A percentile compares a stretch with the other conserved stretches of the same genome.
Conservation (phyloP, 2,888 invertebrate genomes). For the Perizoma affinitatum region DNA sequence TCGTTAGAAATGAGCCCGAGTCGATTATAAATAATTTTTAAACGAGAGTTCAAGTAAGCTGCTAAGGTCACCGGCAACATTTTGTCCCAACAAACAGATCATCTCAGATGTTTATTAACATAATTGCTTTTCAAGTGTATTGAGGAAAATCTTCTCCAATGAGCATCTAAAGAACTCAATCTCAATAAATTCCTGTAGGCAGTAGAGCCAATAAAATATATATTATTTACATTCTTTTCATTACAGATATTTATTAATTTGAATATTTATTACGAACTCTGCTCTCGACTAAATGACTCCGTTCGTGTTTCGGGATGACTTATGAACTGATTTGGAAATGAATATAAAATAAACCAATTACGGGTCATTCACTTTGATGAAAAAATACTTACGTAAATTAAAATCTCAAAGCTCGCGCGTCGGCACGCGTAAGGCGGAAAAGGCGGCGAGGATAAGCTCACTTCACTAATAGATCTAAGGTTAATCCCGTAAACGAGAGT, state of each 20-base stretch:
- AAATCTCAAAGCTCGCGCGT: constrained; percentile 10
- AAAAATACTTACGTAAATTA: constrained; percentile 22
- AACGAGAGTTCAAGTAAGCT: constrained; percentile 48
- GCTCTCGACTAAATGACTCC: not conserved
- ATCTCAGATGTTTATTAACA: constrained; percentile 43
- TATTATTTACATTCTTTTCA: constrained; percentile 22
- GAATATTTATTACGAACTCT: constrained; percentile 2
- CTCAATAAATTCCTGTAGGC: constrained; percentile 39
- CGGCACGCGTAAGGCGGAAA: constrained; percentile 12
- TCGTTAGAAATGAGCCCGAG: constrained; percentile 58
- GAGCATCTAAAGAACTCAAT: constrained; percentile 38
- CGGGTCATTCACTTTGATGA: not conserved
- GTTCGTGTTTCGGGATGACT: not conserved
- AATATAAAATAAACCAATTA: no score
- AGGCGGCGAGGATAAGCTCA: constrained; percentile 33
- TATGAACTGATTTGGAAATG: not conserved
- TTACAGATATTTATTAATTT: constrained; percentile 6
- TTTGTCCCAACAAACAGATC: constrained; percentile 51
- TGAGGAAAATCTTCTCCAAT: constrained; percentile 42
- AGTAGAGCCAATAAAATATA: constrained; percentile 33
- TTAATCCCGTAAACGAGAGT: no score
- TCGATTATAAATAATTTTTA: constrained; percentile 46
- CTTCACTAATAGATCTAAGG: constrained; percentile 45
- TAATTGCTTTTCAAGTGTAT: constrained; percentile 44
- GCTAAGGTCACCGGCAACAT: constrained; percentile 43